Evolutionary conservation across 2,113 vertebrate genomes (phyloP).

Genomic region (Gambusia holbrooki): DNA sequence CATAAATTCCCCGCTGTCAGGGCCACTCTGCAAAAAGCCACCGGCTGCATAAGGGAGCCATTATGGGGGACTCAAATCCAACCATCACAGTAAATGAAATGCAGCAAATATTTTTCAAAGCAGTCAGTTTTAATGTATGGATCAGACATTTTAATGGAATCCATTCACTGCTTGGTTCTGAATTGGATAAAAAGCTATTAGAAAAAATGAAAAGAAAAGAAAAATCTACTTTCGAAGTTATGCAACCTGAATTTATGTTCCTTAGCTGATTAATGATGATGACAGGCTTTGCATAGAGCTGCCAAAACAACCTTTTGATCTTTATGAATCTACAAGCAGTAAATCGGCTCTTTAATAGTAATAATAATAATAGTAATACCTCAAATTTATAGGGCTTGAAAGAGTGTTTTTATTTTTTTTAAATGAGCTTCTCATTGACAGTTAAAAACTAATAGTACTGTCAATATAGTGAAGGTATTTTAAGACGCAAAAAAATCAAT

Average conservation of each 20-base stretch:
- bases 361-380: no score
- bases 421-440: no score
- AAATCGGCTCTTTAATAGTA: no score
- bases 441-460: no score
- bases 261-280: background rate
- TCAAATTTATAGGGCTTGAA: no score
- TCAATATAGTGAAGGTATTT: no score
- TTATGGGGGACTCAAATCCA: conserved; percentile 25
- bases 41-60: conserved; percentile 17
- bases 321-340: no score
- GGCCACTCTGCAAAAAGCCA: conserved; percentile 11
- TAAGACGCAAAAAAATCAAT: no score
- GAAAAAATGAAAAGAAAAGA: background rate
- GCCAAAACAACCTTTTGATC: background rate
- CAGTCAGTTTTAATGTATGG: background rate
- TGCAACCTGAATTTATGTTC: background rate
- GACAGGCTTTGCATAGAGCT: background rate
- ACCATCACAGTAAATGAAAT: conserved; percentile 15
- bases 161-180: background rate
- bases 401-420: no score
- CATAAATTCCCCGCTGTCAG: conserved; percentile 54
- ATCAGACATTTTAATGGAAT: conserved; percentile 10
- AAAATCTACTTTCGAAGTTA: background rate
- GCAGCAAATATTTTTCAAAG: conserved; percentile 3
- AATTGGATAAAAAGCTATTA: background rate